phyloP scores from a whole-genome alignment of 2,113 vertebrate species.

The Oncorhynchus mykiss region DNA sequence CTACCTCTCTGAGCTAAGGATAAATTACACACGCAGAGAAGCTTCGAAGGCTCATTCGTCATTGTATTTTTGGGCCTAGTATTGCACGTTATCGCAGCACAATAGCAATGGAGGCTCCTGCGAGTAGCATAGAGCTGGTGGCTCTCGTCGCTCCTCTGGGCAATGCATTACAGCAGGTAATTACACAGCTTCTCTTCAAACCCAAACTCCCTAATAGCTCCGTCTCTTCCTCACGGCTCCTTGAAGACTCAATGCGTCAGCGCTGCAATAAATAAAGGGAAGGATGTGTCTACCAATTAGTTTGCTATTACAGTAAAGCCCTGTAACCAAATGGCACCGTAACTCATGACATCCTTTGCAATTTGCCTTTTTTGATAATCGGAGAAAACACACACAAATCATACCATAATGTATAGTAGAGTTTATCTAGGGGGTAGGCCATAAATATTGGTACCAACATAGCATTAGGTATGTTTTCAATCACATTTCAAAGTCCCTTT shows the following conservation, averaged over 20 bases:
- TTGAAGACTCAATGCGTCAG: constrained; percentile 59
- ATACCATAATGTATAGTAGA: background rate
- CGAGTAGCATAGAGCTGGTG: constrained; percentile 34
- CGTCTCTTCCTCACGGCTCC: constrained; percentile 31
- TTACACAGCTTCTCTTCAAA: constrained; percentile 61
- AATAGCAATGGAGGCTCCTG: constrained; percentile 43
- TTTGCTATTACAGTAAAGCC: constrained; percentile 46
- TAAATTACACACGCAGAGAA: constrained; percentile 17
- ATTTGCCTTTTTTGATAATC: constrained; percentile 16
- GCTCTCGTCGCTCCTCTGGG: constrained; percentile 53
- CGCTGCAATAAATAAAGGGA: constrained; percentile 59
- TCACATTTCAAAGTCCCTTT: constrained; percentile 27
- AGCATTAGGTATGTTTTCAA: constrained; percentile 13
- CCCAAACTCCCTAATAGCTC: constrained; percentile 58
- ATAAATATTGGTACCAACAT: background rate
- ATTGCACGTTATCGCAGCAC: constrained; percentile 50
- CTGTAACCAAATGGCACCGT: constrained; percentile 35
- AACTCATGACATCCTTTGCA: constrained; percentile 35
- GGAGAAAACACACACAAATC: background rate
- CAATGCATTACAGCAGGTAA: constrained; percentile 67
- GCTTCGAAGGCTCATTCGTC: constrained; percentile 30
- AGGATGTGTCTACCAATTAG: constrained; percentile 55
- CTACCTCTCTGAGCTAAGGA: background rate
- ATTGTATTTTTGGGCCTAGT: constrained; percentile 27
- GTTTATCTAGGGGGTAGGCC: background rate